Percentiles rank a stretch among this genome's conserved stretches.
These are phyloP conservation scores for Disparrhopalites patrizii DNA, from an alignment of 2,888 invertebrate species.

Conservation along the genomic window DNA sequence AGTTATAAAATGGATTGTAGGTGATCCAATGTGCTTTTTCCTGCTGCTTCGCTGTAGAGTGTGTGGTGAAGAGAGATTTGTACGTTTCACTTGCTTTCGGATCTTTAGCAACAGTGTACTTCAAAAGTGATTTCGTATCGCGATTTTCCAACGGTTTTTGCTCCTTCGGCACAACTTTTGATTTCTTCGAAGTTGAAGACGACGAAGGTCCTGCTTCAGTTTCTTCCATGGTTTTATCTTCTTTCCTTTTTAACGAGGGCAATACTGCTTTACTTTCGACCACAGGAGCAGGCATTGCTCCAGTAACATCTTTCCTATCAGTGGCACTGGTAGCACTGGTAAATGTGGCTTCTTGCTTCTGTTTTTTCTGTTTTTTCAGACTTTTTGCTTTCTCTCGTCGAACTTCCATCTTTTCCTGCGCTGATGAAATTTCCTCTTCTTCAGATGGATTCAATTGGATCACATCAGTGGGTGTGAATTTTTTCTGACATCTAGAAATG, in stretches of 20 bases:
- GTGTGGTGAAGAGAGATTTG: constrained; percentile 91
- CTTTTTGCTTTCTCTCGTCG: constrained; percentile 66
- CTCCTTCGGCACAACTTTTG: neutral
- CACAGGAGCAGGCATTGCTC: neutral
- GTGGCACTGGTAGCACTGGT: neutral
- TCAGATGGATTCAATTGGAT: constrained; percentile 83
- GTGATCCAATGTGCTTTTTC: constrained; percentile 95
- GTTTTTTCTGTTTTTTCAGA: constrained; percentile 61
- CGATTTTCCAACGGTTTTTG: constrained; percentile 46
- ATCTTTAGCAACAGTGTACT: constrained; percentile 84
- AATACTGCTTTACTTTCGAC: constrained; percentile 29
- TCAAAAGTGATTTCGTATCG: constrained; percentile 59
- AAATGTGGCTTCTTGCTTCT: constrained; percentile 40
- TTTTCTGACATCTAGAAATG: constrained; percentile 66
- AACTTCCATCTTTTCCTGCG: constrained; percentile 63
- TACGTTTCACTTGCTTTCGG: constrained; percentile 84
- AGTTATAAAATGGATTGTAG: constrained; percentile 92
- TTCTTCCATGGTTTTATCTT: constrained; percentile 9
- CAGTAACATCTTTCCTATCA: no score
- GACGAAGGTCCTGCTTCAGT: constrained; percentile 13
- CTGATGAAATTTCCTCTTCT: constrained; percentile 64
- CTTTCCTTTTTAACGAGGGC: constrained; percentile 30
- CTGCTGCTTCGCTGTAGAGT: constrained; percentile 79
- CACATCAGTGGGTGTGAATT: constrained; percentile 72
- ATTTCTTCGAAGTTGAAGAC: constrained; percentile 18